Conservation (phyloP, 1,140 invertebrate species). For the Drosophila ercepeae region DNA sequence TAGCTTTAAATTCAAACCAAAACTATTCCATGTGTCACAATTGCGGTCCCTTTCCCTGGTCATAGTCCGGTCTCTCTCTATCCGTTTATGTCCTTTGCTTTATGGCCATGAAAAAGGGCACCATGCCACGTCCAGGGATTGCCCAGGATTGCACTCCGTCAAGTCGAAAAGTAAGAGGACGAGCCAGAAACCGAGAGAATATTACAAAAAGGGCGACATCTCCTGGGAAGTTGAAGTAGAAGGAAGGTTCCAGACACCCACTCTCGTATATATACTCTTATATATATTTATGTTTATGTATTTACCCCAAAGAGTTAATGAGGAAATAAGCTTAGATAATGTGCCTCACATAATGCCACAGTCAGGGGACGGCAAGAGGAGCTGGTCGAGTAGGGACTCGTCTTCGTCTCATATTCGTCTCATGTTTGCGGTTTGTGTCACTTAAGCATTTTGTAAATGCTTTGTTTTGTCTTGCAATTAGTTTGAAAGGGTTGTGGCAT, state of each 20-base stretch:
- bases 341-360: conserved; percentile 55
- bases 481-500: conserved; percentile 67
- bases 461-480: conserved; percentile 81
- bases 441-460: conserved; percentile 79
- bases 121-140: conserved; percentile 14
- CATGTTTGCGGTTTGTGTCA: conserved; percentile 77
- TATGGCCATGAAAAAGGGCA: conserved; percentile 45
- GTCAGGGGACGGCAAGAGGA: conserved; percentile 18
- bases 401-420: conserved; percentile 67
- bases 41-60: conserved; percentile 4
- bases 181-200: conserved; percentile 53
- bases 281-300: neutral
- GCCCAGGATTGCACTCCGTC: conserved; percentile 48
- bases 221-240: conserved; percentile 21
- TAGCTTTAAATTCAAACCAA: conserved; percentile 59
- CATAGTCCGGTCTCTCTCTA: neutral
- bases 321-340: conserved; percentile 81
- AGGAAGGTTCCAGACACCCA: conserved; percentile 15
- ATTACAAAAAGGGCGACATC: conserved; percentile 64
- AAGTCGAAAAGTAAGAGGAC: conserved; percentile 42
- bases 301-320: conserved; percentile 61
- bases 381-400: neutral
- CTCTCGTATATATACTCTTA: neutral
- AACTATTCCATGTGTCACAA: conserved; percentile 67
- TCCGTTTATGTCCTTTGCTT: conserved; percentile 12